A percentile compares a stretch with the other conserved stretches of the same genome.
Evolutionary conservation across 2,888 invertebrate genomes (phyloP).

Genomic region (Ophion ventricosus): DNA sequence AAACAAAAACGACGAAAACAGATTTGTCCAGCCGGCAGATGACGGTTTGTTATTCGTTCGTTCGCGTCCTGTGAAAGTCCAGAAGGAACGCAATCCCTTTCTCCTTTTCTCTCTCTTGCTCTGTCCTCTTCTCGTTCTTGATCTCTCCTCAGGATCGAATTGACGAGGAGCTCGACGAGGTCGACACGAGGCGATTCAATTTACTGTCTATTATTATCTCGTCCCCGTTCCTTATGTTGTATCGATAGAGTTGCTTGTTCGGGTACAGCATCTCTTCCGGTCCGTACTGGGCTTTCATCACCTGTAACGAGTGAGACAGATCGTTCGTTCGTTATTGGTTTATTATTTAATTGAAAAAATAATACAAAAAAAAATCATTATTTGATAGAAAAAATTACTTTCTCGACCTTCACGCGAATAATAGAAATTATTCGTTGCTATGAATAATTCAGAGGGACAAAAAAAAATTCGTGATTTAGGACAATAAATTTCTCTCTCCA

Average conservation of each 20-base stretch:
- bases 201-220: constrained; percentile 95
- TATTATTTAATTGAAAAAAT: constrained; percentile 57
- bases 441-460: no score
- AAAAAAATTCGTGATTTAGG: no score
- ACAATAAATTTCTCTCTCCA: no score
- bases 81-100: not conserved
- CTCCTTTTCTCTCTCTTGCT: not conserved
- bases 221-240: constrained; percentile 95
- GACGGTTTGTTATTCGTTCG: not conserved
- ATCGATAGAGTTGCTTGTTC: constrained; percentile 94
- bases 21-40: not conserved
- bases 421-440: no score
- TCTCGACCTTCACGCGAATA: no score
- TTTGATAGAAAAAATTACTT: not conserved
- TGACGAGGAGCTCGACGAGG: constrained; percentile 78
- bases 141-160: constrained; percentile 79
- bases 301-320: constrained; percentile 74
- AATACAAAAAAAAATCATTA: constrained; percentile 10
- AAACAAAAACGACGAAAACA: not conserved
- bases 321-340: no score
- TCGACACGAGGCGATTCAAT: constrained; percentile 84
- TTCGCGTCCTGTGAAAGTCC: not conserved
- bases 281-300: constrained; percentile 85
- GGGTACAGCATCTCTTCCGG: constrained; percentile 96
- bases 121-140: not conserved